These are phyloP conservation scores for Drosophila birchii DNA, from an alignment of 2,888 invertebrate genomes.

Conservation along the genomic window DNA sequence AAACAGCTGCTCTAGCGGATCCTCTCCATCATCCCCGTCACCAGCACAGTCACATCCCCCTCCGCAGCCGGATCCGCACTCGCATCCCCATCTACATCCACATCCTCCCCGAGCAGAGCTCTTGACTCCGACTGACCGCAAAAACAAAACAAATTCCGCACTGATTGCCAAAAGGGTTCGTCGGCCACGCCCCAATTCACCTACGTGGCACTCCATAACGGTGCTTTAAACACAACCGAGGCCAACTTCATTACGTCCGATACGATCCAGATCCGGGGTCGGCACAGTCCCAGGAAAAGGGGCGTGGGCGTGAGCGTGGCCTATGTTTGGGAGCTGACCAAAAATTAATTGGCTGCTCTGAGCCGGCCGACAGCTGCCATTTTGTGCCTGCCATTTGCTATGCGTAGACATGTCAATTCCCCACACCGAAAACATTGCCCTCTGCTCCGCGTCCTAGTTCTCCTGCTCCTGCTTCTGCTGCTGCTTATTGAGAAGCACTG, in stretches of 20 bases:
- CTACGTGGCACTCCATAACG: constrained; percentile 48
- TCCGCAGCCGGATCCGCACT: not conserved
- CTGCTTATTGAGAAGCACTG: constrained; percentile 1
- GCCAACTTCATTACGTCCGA: constrained; percentile 60
- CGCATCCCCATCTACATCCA: not conserved
- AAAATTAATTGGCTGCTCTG: constrained; percentile 72
- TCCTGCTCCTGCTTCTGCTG: not conserved
- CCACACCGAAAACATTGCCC: constrained; percentile 6
- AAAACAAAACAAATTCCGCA: constrained; percentile 51
- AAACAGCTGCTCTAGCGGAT: constrained; percentile 47
- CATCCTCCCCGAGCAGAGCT: constrained; percentile 19
- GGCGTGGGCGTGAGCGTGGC: constrained; percentile 3
- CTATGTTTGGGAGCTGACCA: constrained; percentile 48
- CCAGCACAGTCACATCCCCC: not conserved
- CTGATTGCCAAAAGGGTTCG: constrained; percentile 71
- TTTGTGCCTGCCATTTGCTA: constrained; percentile 60
- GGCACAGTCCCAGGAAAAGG: not conserved
- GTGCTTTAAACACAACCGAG: constrained; percentile 54
- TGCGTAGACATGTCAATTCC: constrained; percentile 70
- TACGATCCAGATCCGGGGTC: constrained; percentile 15
- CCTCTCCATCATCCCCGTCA: constrained; percentile 5
- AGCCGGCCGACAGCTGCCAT: constrained; percentile 71
- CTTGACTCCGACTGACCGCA: constrained; percentile 56
- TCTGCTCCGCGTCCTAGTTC: not conserved
- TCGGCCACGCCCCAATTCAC: constrained; percentile 20